Percentiles rank a stretch among this genome's conserved stretches.
Conservation (phyloP, 2,797 vertebrate genomes). For the Paedocypris micromegethes region DNA sequence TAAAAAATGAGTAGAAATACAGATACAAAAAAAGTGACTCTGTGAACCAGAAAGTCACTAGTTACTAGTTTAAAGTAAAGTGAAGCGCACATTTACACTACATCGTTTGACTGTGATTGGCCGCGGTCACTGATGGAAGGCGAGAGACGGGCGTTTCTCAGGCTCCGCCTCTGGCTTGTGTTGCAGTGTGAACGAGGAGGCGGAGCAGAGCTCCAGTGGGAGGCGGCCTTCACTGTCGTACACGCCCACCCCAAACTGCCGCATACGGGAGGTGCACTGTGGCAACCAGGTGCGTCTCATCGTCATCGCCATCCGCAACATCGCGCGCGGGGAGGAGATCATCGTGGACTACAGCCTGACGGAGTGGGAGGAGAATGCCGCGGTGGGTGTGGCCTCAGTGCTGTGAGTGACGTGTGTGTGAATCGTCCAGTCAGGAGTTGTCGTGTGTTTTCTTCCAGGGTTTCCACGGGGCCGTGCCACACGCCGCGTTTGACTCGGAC, state of each 20-base stretch:
- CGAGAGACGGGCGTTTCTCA: too few relatives aligned
- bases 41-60: too few relatives aligned
- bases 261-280: slow-evolving; percentile 74
- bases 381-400: slow-evolving; percentile 59
- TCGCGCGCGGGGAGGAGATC: slow-evolving; percentile 76
- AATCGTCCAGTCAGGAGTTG: neutral
- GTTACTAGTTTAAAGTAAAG: too few relatives aligned
- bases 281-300: slow-evolving; percentile 75
- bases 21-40: too few relatives aligned
- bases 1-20: too few relatives aligned
- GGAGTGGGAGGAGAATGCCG: slow-evolving; percentile 71
- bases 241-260: slow-evolving; percentile 71
- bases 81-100: too few relatives aligned
- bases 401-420: neutral
- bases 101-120: too few relatives aligned
- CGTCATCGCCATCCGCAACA: slow-evolving; percentile 75
- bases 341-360: slow-evolving; percentile 77
- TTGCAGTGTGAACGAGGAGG: slow-evolving; percentile 50
- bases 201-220: slow-evolving; percentile 54
- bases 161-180: too few relatives aligned
- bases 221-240: slow-evolving; percentile 46
- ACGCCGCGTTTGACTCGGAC: slow-evolving; percentile 67
- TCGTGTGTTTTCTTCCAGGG: slow-evolving; percentile 54
- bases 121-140: too few relatives aligned
- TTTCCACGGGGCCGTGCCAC: slow-evolving; percentile 65